These are phyloP conservation scores for Nomada lathburiana DNA, from an alignment of 2,888 invertebrate species.

Conservation along the genomic window DNA sequence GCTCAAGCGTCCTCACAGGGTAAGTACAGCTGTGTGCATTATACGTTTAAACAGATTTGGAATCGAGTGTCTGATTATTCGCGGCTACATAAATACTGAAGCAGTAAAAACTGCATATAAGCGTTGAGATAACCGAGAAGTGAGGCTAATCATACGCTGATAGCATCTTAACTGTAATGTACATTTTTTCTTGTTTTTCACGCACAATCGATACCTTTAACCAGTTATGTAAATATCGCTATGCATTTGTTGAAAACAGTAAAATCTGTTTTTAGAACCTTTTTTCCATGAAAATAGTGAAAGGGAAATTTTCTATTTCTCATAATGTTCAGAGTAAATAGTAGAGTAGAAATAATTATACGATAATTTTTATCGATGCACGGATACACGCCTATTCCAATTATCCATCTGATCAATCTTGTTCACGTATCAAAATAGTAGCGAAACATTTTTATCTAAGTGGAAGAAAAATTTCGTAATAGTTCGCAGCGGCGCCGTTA, in stretches of 20 bases:
- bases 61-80: constrained; percentile 55
- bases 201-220: background rate
- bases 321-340: too few relatives aligned
- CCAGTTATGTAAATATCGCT: background rate
- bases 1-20: constrained; percentile 87
- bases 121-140: constrained; percentile 35
- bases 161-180: constrained; percentile 19
- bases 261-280: background rate
- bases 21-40: constrained; percentile 81
- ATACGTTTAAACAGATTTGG: constrained; percentile 12
- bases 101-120: background rate
- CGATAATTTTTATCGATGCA: too few relatives aligned
- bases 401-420: background rate
- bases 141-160: background rate
- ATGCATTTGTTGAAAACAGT: background rate
- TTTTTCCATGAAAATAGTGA: background rate
- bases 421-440: background rate
- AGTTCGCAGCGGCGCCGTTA: background rate
- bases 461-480: background rate
- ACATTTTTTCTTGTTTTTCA: background rate
- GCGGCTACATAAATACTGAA: background rate
- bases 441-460: background rate
- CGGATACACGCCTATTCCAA: too few relatives aligned
- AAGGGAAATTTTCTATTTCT: too few relatives aligned
- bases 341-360: too few relatives aligned